Percentiles rank a stretch among this genome's conserved stretches.
phyloP scores from a whole-genome alignment of 2,797 vertebrate genomes.

The Muscicapa comitata region DNA sequence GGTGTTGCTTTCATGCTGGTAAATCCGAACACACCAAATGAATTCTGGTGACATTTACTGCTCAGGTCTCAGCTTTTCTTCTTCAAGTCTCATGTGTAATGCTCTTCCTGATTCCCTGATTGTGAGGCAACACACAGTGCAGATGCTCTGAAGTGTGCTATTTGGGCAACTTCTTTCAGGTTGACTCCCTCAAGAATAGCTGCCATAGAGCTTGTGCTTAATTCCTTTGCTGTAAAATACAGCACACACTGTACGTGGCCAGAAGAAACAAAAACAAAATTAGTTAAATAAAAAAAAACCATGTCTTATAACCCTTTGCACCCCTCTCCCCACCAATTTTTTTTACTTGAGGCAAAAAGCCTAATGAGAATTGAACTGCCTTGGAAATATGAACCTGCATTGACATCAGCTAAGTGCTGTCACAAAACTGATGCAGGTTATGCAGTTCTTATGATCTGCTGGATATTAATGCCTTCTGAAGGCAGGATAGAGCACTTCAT shows the following conservation, averaged over 20 bases:
- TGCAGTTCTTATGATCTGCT: background rate
- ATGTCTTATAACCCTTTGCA: background rate
- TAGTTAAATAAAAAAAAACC: background rate
- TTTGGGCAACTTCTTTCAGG: background rate
- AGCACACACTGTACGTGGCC: background rate
- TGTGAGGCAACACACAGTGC: background rate
- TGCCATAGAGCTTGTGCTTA: background rate
- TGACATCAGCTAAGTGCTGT: background rate
- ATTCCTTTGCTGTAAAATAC: background rate
- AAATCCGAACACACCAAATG: slow-evolving; percentile 34
- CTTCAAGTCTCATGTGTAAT: background rate
- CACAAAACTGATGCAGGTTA: background rate
- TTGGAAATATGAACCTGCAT: background rate
- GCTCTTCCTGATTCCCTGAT: background rate
- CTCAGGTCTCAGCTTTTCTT: background rate
- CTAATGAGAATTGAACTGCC: background rate
- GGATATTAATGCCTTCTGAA: background rate
- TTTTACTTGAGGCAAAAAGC: background rate
- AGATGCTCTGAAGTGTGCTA: background rate
- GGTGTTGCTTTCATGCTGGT: background rate
- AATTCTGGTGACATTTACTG: slow-evolving; percentile 63
- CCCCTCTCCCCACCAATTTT: accelerated
- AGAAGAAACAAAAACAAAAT: background rate
- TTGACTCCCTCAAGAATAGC: background rate
- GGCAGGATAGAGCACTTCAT: background rate